Conservation (phyloP, 2,113 vertebrate species). For the Melanocharis versteri region DNA sequence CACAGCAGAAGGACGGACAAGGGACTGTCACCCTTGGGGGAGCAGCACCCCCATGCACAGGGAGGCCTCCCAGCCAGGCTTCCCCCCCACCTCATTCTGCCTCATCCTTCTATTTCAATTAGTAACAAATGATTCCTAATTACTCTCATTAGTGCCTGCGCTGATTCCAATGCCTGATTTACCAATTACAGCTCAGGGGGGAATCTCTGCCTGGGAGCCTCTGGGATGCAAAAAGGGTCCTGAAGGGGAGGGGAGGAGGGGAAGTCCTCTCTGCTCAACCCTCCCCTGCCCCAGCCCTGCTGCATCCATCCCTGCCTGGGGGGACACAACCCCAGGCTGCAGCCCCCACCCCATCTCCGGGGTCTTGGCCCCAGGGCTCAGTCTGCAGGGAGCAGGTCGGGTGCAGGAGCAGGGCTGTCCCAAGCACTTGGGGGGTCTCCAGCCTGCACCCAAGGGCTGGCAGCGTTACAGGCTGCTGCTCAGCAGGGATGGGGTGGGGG, state of each 20-base stretch:
- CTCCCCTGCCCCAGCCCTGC: neutral
- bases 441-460: neutral
- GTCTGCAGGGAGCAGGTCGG: neutral
- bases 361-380: neutral
- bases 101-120: conserved; percentile 65
- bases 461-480: neutral
- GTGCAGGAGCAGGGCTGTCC: neutral
- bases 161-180: conserved; percentile 70
- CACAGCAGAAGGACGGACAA: neutral
- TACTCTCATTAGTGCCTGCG: conserved; percentile 63
- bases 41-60: neutral
- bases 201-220: conserved; percentile 26
- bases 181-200: conserved; percentile 60
- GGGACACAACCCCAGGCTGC: neutral
- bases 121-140: conserved; percentile 70
- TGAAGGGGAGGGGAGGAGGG: neutral
- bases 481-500: neutral
- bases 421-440: neutral
- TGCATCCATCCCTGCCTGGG: neutral
- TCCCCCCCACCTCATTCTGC: neutral
- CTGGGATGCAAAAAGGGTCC: conserved; percentile 4
- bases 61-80: neutral
- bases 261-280: neutral
- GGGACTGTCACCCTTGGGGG: neutral
- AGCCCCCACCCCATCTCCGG: neutral